Conservation (phyloP, 2,113 vertebrate genomes). For the Bombycilla garrulus region DNA sequence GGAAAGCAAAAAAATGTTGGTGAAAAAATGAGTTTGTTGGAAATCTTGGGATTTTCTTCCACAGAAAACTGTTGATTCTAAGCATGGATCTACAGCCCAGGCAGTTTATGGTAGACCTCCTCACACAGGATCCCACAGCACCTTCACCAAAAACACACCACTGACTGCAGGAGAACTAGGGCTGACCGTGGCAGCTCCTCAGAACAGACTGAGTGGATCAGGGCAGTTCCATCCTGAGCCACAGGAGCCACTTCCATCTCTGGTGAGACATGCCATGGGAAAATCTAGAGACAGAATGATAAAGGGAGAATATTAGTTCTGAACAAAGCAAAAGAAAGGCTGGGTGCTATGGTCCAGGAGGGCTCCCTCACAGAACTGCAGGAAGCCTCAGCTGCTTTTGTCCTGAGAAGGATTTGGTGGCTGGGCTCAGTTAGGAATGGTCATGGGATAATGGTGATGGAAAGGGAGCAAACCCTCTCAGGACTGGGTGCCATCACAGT, state of each 20-base stretch:
- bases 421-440: background rate
- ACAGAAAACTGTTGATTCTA: background rate
- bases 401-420: background rate
- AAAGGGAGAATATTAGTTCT: background rate
- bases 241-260: background rate
- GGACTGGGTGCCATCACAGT: background rate
- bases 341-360: accelerated
- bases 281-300: background rate
- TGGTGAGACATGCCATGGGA: background rate
- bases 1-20: background rate
- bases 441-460: accelerated
- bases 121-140: background rate
- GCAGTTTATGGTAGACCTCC: background rate
- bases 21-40: background rate
- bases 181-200: background rate
- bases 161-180: accelerated
- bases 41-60: background rate
- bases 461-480: background rate
- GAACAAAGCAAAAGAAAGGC: background rate
- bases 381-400: background rate
- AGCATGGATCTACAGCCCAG: background rate
- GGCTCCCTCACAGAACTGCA: background rate
- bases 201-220: background rate
- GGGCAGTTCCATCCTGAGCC: background rate
- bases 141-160: background rate